Evolutionary conservation across 2,797 vertebrate genomes (phyloP).

Genomic region (Schizopygopsis malacanthus): DNA sequence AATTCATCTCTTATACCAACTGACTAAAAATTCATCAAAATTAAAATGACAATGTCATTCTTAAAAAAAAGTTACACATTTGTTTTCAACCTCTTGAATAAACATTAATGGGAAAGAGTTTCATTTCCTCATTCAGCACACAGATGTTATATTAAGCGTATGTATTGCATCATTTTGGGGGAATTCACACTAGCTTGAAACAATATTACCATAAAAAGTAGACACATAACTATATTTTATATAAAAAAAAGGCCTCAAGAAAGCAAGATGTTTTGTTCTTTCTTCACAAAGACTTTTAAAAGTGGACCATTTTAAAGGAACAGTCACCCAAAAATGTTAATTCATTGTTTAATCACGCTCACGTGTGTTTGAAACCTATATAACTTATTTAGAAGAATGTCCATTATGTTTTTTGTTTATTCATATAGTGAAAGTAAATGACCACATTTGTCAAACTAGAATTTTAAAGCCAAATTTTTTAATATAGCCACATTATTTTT

Average conservation of each 20-base stretch:
- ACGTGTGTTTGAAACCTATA: neutral
- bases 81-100: neutral
- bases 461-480: neutral
- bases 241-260: neutral
- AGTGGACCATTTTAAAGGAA: neutral
- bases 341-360: neutral
- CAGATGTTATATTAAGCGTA: constrained; percentile 17
- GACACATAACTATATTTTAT: neutral
- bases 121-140: constrained; percentile 53
- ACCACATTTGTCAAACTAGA: neutral
- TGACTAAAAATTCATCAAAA: neutral
- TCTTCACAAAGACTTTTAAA: constrained; percentile 12
- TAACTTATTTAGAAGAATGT: neutral
- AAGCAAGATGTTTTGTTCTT: neutral
- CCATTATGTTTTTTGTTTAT: neutral
- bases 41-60: neutral
- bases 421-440: neutral
- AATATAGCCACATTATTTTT: neutral
- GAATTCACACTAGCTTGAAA: constrained; percentile 40
- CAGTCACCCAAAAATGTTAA: neutral
- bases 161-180: constrained; percentile 50
- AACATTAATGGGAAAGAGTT: constrained; percentile 28
- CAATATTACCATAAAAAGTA: constrained; percentile 14
- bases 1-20: neutral
- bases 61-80: neutral